Conservation (phyloP, 2,113 vertebrate genomes). For the Cercopithecus mona region DNA sequence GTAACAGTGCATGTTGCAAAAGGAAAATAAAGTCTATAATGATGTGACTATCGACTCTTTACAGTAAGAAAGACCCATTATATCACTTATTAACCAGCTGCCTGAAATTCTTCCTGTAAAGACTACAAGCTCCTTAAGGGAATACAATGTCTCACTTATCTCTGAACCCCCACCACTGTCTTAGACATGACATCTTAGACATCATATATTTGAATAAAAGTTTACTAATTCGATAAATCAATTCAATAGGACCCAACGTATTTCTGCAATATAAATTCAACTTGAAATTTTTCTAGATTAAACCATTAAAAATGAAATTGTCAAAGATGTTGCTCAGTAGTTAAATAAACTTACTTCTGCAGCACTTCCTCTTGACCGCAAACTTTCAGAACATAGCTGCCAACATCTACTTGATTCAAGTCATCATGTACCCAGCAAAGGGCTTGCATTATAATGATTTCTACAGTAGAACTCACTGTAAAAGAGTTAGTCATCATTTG, state of each 20-base stretch:
- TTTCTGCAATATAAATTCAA: conserved; percentile 25
- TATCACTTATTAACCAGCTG: neutral
- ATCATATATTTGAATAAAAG: neutral
- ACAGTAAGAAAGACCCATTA: neutral
- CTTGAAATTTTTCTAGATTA: conserved; percentile 26
- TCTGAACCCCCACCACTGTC: conserved; percentile 13
- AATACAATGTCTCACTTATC: neutral
- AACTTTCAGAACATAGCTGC: conserved; percentile 97
- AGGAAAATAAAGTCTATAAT: conserved; percentile 16
- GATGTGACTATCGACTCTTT: neutral
- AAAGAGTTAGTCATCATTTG: conserved; percentile 66
- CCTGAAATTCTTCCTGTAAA: neutral
- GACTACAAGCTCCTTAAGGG: neutral
- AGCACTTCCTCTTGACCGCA: conserved; percentile 97
- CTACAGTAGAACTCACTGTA: conserved; percentile 97
- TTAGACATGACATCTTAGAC: neutral
- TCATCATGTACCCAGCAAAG: conserved; percentile 99
- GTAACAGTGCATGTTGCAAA: neutral
- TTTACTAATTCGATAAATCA: neutral
- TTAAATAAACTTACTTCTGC: conserved; percentile 93
- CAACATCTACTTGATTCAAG: conserved; percentile 95
- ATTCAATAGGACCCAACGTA: neutral
- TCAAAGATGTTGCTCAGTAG: conserved; percentile 25
- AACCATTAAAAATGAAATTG: conserved; percentile 43
- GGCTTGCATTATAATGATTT: conserved; percentile 98